Conservation (phyloP, 2,888 invertebrate genomes). For the Colostygia pectinataria region DNA sequence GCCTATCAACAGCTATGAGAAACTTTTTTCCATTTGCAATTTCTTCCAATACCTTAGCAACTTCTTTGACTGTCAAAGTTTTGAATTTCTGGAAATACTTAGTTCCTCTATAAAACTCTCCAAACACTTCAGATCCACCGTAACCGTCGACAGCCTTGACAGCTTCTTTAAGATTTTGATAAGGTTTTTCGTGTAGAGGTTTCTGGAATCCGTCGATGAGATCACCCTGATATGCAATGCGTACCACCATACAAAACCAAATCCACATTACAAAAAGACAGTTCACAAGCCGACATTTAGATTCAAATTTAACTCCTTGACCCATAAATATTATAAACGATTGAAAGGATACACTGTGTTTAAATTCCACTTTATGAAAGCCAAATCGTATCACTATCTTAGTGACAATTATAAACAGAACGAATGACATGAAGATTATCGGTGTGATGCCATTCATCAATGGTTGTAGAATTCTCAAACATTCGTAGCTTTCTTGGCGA, state of each 20-base stretch:
- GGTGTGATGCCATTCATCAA: constrained; percentile 46
- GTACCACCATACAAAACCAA: constrained; percentile 60
- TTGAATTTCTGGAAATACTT: constrained; percentile 38
- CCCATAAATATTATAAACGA: constrained; percentile 56
- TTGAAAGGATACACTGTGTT: constrained; percentile 37
- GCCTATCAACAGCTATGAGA: constrained; percentile 43
- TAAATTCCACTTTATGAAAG: constrained; percentile 21
- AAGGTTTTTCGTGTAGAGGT: constrained; percentile 47
- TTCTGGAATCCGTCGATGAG: constrained; percentile 52
- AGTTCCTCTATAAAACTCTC: constrained; percentile 44
- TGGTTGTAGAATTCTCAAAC: constrained; percentile 52
- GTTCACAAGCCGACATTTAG: constrained; percentile 48
- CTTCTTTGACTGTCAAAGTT: constrained; percentile 33
- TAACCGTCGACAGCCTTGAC: constrained; percentile 44
- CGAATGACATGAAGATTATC: constrained; percentile 13
- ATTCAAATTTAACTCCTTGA: constrained; percentile 46
- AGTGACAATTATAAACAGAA: constrained; percentile 19
- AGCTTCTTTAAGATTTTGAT: constrained; percentile 46
- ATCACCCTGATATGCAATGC: constrained; percentile 58
- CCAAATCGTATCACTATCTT: constrained; percentile 34
- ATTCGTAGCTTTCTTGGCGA: constrained; percentile 46
- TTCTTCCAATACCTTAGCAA: constrained; percentile 35
- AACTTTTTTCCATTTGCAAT: constrained; percentile 50
- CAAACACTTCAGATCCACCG: constrained; percentile 45
- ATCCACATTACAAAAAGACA: constrained; percentile 55